Percentiles rank a stretch among this genome's conserved stretches.
These are phyloP conservation scores for Marisa cornuarietis DNA, from an alignment of 1,140 invertebrate genomes.

Conservation along the genomic window DNA sequence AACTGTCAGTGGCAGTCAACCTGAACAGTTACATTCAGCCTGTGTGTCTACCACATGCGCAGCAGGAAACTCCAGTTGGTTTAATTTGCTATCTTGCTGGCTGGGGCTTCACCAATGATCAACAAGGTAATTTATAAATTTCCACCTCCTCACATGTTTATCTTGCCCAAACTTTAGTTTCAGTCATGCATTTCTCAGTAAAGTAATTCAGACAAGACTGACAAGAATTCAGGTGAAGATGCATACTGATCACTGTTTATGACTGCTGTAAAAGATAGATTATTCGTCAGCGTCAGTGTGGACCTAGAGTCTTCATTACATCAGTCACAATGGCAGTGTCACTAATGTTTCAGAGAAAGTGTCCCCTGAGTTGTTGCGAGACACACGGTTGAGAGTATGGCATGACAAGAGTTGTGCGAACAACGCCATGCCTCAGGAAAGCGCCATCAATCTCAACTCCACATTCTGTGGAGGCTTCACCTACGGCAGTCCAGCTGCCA, in stretches of 20 bases:
- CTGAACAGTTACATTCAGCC: slow-evolving; percentile 73
- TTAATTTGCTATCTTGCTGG: slow-evolving; percentile 80
- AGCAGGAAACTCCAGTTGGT: slow-evolving; percentile 35
- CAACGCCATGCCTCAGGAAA: slow-evolving; percentile 33
- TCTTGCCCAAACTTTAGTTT: too few species aligned
- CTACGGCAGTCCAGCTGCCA: slow-evolving; percentile 23
- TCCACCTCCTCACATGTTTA: too few species aligned
- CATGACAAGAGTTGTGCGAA: slow-evolving; percentile 26
- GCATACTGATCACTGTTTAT: too few species aligned
- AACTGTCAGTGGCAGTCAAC: slow-evolving; percentile 74
- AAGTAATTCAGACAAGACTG: too few species aligned
- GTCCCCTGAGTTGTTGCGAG: slow-evolving; percentile 33
- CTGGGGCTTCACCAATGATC: slow-evolving; percentile 73
- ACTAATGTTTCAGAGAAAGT: slow-evolving; percentile 21
- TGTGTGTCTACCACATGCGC: slow-evolving; percentile 75
- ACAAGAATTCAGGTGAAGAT: too few species aligned
- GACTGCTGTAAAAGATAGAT: too few species aligned
- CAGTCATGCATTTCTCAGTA: too few species aligned
- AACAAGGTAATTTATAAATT: slow-evolving; percentile 23
- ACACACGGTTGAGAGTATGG: slow-evolving; percentile 44
- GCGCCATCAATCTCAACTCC: slow-evolving; percentile 41
- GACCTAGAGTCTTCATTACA: not conserved
- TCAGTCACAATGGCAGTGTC: not conserved
- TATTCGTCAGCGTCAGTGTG: not conserved
- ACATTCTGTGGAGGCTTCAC: slow-evolving; percentile 49